phyloP scores from a whole-genome alignment of 2,113 vertebrate species.

The Menidia beryllina region DNA sequence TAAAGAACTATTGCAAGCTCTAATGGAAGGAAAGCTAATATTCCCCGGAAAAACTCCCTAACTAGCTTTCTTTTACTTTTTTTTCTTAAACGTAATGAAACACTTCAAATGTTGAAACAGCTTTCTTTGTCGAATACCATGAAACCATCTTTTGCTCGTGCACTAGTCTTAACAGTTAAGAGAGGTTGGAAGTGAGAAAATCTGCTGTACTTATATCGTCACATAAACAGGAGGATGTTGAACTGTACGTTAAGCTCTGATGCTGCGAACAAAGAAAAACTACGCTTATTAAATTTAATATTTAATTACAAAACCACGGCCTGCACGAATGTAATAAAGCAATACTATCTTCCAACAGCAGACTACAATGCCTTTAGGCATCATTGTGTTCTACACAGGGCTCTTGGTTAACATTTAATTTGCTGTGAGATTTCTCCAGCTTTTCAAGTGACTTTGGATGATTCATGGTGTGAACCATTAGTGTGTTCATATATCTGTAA shows the following conservation, averaged over 20 bases:
- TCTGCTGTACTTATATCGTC: conserved; percentile 1
- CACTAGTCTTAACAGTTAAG: not conserved
- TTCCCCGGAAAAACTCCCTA: conserved; percentile 54
- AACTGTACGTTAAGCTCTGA: not conserved
- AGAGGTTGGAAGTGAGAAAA: not conserved
- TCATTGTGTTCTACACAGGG: conserved; percentile 54
- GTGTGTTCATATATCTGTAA: not conserved
- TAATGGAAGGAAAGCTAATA: conserved; percentile 63
- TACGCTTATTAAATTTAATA: conserved; percentile 57
- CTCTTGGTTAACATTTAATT: conserved; percentile 70
- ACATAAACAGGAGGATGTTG: not conserved
- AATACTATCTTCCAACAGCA: conserved; percentile 61
- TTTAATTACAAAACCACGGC: conserved; percentile 61
- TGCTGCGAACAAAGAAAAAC: conserved; percentile 8
- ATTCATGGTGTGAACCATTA: not conserved
- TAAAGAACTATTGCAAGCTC: conserved; percentile 53
- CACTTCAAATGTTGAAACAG: conserved; percentile 53
- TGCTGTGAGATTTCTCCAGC: conserved; percentile 42
- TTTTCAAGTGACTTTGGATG: conserved; percentile 15
- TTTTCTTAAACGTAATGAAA: conserved; percentile 55
- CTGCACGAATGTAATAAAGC: conserved; percentile 51
- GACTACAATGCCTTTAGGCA: conserved; percentile 52
- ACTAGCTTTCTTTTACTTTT: conserved; percentile 49
- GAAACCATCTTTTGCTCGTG: conserved; percentile 5
- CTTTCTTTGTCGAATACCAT: conserved; percentile 40